Conservation (phyloP, 2,888 invertebrate species). For the Nysson spinosus region DNA sequence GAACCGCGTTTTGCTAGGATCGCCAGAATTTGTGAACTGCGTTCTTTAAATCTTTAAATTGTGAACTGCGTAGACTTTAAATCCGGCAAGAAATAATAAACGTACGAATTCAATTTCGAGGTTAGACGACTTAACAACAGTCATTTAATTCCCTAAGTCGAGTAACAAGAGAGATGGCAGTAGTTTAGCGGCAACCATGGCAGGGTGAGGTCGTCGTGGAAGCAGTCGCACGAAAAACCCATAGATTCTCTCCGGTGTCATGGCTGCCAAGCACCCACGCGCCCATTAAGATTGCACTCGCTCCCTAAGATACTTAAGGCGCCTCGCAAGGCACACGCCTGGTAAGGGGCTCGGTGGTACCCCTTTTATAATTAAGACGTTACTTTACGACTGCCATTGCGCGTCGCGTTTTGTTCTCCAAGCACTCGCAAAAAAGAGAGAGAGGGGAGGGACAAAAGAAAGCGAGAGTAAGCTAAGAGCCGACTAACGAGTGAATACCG, state of each 20-base stretch:
- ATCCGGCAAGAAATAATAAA: too few species aligned
- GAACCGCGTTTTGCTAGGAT: too few species aligned
- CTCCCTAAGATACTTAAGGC: conserved; percentile 60
- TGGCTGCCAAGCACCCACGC: conserved; percentile 65
- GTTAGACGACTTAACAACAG: too few species aligned
- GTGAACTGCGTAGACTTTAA: too few species aligned
- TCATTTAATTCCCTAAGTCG: conserved; percentile 54
- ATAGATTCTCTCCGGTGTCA: conserved; percentile 54
- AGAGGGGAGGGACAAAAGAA: conserved; percentile 25
- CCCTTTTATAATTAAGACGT: conserved; percentile 74
- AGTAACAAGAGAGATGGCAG: too few species aligned
- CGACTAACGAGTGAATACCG: too few species aligned
- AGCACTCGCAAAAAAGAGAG: conserved; percentile 32
- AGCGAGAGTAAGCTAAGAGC: too few species aligned
- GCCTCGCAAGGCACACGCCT: conserved; percentile 62
- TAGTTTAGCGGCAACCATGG: too few species aligned
- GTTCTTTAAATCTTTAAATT: too few species aligned
- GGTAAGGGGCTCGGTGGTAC: conserved; percentile 42
- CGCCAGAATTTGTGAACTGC: too few species aligned
- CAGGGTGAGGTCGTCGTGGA: conserved; percentile 38
- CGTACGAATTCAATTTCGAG: too few species aligned
- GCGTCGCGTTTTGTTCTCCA: conserved; percentile 42
- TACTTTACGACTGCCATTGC: conserved; percentile 65
- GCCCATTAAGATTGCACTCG: conserved; percentile 62
- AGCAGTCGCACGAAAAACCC: conserved; percentile 58